Conservation (phyloP, 2,113 vertebrate species). For the Seriola rivoliana region DNA sequence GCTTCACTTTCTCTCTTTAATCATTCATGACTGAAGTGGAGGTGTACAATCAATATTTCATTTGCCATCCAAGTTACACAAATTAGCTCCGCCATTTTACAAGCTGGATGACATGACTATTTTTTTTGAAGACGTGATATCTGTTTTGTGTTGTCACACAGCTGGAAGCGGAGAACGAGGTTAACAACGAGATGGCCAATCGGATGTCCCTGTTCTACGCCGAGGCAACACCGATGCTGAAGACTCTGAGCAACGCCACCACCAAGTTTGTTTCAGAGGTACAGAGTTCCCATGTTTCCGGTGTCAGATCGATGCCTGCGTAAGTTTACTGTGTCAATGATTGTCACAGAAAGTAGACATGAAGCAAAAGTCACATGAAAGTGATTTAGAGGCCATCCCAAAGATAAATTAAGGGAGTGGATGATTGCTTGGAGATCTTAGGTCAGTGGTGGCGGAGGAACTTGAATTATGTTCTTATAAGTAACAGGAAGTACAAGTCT, state of each 20-base stretch:
- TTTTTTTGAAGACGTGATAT: neutral
- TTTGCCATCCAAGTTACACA: neutral
- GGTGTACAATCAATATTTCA: slow-evolving; percentile 26
- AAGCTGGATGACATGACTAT: neutral
- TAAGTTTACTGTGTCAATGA: neutral
- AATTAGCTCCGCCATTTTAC: slow-evolving; percentile 3
- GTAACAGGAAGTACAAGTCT: no score
- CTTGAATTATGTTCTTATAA: neutral
- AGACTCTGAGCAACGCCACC: slow-evolving; percentile 93
- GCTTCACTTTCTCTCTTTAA: slow-evolving; percentile 37
- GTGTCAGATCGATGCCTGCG: neutral
- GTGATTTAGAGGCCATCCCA: no score
- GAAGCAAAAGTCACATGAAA: no score
- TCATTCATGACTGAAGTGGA: slow-evolving; percentile 31
- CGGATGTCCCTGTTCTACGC: slow-evolving; percentile 95
- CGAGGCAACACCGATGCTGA: slow-evolving; percentile 95
- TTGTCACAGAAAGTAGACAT: neutral
- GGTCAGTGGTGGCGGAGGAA: neutral
- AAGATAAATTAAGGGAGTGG: neutral
- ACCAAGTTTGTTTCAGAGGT: slow-evolving; percentile 95
- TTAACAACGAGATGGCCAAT: slow-evolving; percentile 96
- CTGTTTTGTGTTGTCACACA: slow-evolving; percentile 49
- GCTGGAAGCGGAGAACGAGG: slow-evolving; percentile 92
- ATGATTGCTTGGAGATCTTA: neutral
- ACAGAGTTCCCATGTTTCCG: neutral